phyloP scores from a whole-genome alignment of 2,113 vertebrate species.

The Ammodytes marinus region DNA sequence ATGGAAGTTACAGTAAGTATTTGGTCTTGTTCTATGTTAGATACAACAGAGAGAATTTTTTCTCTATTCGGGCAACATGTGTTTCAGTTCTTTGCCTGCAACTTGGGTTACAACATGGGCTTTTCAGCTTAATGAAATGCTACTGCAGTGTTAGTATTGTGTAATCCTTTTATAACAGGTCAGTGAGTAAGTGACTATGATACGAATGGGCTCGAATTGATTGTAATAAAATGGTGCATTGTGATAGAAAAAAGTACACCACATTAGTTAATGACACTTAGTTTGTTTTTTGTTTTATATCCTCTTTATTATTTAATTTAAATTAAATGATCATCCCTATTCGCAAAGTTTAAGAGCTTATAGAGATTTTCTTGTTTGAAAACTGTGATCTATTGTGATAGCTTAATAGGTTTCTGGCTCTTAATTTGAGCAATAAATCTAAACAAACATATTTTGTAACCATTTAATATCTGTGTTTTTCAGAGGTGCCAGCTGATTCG shows the following conservation, averaged over 20 bases:
- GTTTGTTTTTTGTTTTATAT: background rate
- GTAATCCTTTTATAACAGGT: background rate
- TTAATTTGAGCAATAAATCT: background rate
- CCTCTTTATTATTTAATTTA: background rate
- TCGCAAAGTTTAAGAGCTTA: background rate
- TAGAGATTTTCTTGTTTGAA: background rate
- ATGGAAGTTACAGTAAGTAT: background rate
- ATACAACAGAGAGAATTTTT: background rate
- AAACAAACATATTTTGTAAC: background rate
- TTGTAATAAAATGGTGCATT: background rate
- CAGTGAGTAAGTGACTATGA: background rate
- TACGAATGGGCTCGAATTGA: no score
- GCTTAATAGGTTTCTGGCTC: background rate
- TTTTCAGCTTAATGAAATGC: background rate
- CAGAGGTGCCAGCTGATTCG: conserved; percentile 89
- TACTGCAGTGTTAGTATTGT: background rate
- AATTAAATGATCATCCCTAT: background rate
- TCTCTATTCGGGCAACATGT: background rate
- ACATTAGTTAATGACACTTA: background rate
- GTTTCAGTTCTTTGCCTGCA: background rate
- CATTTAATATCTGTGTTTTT: conserved; percentile 51
- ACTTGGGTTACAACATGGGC: background rate
- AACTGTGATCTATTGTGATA: background rate
- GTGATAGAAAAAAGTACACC: background rate
- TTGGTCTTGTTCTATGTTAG: background rate